phyloP scores from a whole-genome alignment of 2,113 vertebrate genomes.

The Hemiprocne comata region DNA sequence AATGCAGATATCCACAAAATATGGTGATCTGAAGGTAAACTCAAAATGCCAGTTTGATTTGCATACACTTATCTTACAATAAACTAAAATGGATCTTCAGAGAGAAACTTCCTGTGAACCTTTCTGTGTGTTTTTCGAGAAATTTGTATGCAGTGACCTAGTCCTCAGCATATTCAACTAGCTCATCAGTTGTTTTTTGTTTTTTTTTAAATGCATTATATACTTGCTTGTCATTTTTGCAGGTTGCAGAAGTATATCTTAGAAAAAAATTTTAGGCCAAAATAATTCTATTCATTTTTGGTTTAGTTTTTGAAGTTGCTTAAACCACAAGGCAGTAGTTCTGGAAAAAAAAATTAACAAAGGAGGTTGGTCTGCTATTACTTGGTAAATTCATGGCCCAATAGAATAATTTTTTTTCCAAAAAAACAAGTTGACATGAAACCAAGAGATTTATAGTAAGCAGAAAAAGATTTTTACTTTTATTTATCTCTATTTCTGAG shows the following conservation, averaged over 20 bases:
- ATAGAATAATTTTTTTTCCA: neutral
- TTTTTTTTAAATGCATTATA: neutral
- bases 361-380: neutral
- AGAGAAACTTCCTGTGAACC: neutral
- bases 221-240: neutral
- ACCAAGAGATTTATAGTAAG: neutral
- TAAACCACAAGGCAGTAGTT: neutral
- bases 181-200: neutral
- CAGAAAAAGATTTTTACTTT: neutral
- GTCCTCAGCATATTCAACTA: neutral
- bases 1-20: neutral
- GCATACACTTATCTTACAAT: neutral
- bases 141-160: neutral
- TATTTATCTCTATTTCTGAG: neutral
- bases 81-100: constrained; percentile 24
- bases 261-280: neutral
- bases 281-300: neutral
- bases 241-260: neutral
- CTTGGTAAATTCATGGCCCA: neutral
- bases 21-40: neutral
- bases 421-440: neutral
- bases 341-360: neutral
- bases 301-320: neutral
- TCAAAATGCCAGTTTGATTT: constrained; percentile 4
- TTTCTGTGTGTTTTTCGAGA: neutral